Evolutionary conservation across 2,888 invertebrate genomes (phyloP), one percentile per base, ranked within the genome.

Genomic region (Bugulina stolonifera): DNA sequence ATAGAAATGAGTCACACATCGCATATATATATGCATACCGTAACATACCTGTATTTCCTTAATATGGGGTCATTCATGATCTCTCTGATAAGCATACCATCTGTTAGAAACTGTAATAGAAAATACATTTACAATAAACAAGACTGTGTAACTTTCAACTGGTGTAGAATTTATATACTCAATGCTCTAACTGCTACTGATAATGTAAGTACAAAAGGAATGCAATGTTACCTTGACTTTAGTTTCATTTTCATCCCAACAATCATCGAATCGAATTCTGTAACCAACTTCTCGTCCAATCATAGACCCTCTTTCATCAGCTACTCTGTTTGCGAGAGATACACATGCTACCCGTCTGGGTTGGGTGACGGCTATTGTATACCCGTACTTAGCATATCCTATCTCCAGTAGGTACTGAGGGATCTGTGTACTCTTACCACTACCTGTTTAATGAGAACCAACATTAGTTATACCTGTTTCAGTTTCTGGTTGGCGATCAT

Each of bases 41-140:
- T 43, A 10, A 43, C 43, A 70, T 74, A 81, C 80, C 80, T 81
- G 82, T 98, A 99, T 77, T 90, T 90, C 78, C 91, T 90, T 1
- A 99, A 87, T 10, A 99, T 86, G 0, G 98, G 99, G 81, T 99
- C 97, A 0, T 89, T 89, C 88, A 98, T 93, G 89, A 99, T 92
- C 86, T 99, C 98, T 27, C 95, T 87, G 0, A 99, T 87, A 34
- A 99, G 83, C 73, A 98, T 91, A 0, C 98, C 98, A 86, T 99
- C 98, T 0, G 98, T 98, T 90, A 99, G 90, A 79, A 91, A 98
- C 92, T 94, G 85, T 18, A 84, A 64, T 29, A 43, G 43, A 10
- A 43, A 10, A 43, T 43, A 18, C n/a, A n/a, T n/a, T n/a, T n/a
- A n/a, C n/a, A n/a, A n/a, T 10, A 43, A 43, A 43, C 43, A 43